Evolutionary conservation across 2,797 vertebrate species (phyloP).

Genomic region (Lutjanus campechanus): DNA sequence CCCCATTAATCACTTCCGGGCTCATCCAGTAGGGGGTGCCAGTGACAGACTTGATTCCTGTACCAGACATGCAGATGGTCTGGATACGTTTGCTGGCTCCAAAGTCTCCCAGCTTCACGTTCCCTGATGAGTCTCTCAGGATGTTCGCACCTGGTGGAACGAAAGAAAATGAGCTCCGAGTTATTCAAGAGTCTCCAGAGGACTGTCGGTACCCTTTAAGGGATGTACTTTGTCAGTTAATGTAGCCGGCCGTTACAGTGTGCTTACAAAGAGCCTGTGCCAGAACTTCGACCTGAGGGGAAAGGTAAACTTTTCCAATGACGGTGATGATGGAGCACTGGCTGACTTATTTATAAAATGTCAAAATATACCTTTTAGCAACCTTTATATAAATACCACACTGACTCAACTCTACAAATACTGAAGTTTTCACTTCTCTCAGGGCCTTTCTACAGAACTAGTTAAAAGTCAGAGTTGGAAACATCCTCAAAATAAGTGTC

Average conservation of each 20-base stretch:
- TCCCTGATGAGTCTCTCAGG: slow-evolving; percentile 93
- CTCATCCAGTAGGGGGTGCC: slow-evolving; percentile 98
- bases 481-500: no score
- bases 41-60: slow-evolving; percentile 94
- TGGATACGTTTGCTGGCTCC: slow-evolving; percentile 96
- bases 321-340: slow-evolving; percentile 11
- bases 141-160: slow-evolving; percentile 91
- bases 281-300: slow-evolving; percentile 11
- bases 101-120: slow-evolving; percentile 96
- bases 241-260: background rate
- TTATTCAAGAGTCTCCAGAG: slow-evolving; percentile 49
- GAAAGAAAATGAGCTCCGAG: slow-evolving; percentile 45
- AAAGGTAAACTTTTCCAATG: slow-evolving; percentile 36
- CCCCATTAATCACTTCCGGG: slow-evolving; percentile 94
- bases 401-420: slow-evolving; percentile 13
- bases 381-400: slow-evolving; percentile 10
- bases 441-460: background rate
- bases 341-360: slow-evolving; percentile 27
- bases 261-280: slow-evolving; percentile 11
- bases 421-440: slow-evolving; percentile 9
- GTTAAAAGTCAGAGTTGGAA: no score
- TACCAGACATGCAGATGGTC: slow-evolving; percentile 96
- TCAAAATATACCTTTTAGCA: background rate
- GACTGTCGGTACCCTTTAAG: slow-evolving; percentile 12
- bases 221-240: slow-evolving; percentile 11